Conservation (phyloP, 2,888 invertebrate species). For the Mesorhabditis belari region DNA sequence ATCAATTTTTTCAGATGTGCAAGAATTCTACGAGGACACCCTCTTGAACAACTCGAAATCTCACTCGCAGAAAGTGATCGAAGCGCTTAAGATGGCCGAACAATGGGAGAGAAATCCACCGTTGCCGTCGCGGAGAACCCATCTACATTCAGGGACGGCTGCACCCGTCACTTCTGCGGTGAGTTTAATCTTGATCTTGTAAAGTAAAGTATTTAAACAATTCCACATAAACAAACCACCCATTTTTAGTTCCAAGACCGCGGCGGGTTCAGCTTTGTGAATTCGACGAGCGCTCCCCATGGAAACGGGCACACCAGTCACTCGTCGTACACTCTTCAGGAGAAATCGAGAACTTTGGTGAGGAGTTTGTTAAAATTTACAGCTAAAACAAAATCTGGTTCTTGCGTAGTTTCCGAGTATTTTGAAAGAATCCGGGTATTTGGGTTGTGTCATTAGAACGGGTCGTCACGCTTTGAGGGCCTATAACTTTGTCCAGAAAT, state of each 20-base stretch:
- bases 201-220: not conserved
- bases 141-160: slow-evolving; percentile 11
- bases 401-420: too few relatives aligned
- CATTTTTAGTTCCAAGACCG: slow-evolving; percentile 12
- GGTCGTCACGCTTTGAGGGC: too few relatives aligned
- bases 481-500: too few relatives aligned
- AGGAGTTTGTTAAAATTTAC: not conserved
- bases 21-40: slow-evolving; percentile 96
- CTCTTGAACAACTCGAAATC: slow-evolving; percentile 89
- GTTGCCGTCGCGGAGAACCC: slow-evolving; percentile 15
- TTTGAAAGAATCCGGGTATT: too few relatives aligned
- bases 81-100: slow-evolving; percentile 71
- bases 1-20: slow-evolving; percentile 83
- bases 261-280: slow-evolving; percentile 23
- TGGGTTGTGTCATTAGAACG: too few relatives aligned
- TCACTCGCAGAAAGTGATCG: slow-evolving; percentile 81
- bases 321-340: slow-evolving; percentile 19
- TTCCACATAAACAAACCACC: not conserved
- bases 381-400: too few relatives aligned
- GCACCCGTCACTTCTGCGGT: slow-evolving; percentile 19
- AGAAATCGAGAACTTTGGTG: slow-evolving; percentile 14
- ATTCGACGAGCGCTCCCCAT: slow-evolving; percentile 7
- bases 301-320: slow-evolving; percentile 7
- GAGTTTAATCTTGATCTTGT: not conserved
- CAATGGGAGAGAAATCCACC: slow-evolving; percentile 62